These are phyloP conservation scores for Falcaria lacertinaria DNA, from an alignment of 2,888 invertebrate genomes.

Conservation along the genomic window DNA sequence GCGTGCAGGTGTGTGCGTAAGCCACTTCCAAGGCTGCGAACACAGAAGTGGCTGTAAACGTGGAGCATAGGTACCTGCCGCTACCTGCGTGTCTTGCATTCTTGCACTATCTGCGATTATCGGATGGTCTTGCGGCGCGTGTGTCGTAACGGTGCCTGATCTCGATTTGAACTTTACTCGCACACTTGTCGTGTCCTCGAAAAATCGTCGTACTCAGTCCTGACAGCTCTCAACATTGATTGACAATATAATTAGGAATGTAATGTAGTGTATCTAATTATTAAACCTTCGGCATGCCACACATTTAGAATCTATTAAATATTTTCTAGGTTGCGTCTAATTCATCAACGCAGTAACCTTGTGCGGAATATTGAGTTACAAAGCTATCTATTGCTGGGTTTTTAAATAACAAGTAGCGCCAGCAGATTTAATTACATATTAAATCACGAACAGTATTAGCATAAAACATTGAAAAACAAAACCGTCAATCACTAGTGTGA, in stretches of 20 bases:
- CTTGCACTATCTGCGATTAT: conserved; percentile 66
- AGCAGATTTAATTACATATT: too few relatives aligned
- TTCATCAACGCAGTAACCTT: conserved; percentile 9
- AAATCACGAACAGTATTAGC: too few relatives aligned
- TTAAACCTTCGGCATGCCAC: conserved; percentile 38
- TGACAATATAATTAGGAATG: conserved; percentile 63
- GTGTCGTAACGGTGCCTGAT: conserved; percentile 60
- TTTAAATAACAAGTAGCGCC: too few relatives aligned
- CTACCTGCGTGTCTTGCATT: conserved; percentile 67
- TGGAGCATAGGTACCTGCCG: conserved; percentile 50
- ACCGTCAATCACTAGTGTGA: too few relatives aligned
- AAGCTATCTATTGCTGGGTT: not conserved
- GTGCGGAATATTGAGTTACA: conserved; percentile 2
- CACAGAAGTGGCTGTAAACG: conserved; percentile 13
- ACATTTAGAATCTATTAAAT: conserved; percentile 16
- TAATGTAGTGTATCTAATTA: conserved; percentile 42
- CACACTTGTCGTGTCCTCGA: conserved; percentile 49
- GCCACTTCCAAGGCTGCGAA: conserved; percentile 31
- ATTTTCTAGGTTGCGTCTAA: not conserved
- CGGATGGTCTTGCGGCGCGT: conserved; percentile 39
- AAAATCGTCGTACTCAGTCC: conserved; percentile 40
- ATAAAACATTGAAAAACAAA: too few relatives aligned
- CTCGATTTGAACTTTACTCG: conserved; percentile 41
- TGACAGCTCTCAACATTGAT: conserved; percentile 39
- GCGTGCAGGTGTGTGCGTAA: conserved; percentile 36